phyloP scores from a whole-genome alignment of 2,797 vertebrate species.

The Anniella stebbinsi region DNA sequence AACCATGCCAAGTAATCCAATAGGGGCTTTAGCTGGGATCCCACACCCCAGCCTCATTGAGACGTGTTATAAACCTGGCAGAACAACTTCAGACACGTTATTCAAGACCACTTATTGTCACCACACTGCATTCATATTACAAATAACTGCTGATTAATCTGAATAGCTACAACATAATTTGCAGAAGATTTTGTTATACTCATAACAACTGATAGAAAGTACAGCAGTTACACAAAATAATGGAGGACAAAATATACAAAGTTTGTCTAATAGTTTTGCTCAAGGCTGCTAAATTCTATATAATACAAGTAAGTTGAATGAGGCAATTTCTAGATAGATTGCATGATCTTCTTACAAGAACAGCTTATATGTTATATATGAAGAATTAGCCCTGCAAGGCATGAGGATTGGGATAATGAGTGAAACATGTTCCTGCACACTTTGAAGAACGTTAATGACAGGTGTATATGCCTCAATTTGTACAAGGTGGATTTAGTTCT shows the following conservation, averaged over 20 bases:
- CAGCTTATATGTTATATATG: not conserved
- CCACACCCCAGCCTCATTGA: conserved; percentile 43
- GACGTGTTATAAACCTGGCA: not conserved
- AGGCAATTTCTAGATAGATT: not conserved
- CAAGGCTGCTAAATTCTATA: not conserved
- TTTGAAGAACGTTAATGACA: not conserved
- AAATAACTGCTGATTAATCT: not conserved
- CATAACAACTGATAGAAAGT: not conserved
- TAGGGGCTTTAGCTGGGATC: conserved; percentile 47
- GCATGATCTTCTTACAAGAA: not conserved
- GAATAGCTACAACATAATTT: not conserved
- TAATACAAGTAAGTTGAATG: not conserved
- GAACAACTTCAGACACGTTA: fast-evolving
- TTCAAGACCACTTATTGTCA: not conserved
- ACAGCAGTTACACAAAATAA: not conserved
- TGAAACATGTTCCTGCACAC: not conserved
- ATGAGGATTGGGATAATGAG: not conserved
- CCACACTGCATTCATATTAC: fast-evolving
- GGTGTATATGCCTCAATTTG: not conserved
- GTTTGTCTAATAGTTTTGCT: not conserved
- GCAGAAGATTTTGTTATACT: not conserved
- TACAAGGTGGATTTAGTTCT: not conserved
- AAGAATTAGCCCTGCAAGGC: not conserved
- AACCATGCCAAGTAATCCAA: conserved; percentile 64
- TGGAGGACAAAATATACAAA: not conserved